These are phyloP conservation scores for Gobio occitaniae DNA, from an alignment of 2,797 vertebrate species.

Conservation along the genomic window DNA sequence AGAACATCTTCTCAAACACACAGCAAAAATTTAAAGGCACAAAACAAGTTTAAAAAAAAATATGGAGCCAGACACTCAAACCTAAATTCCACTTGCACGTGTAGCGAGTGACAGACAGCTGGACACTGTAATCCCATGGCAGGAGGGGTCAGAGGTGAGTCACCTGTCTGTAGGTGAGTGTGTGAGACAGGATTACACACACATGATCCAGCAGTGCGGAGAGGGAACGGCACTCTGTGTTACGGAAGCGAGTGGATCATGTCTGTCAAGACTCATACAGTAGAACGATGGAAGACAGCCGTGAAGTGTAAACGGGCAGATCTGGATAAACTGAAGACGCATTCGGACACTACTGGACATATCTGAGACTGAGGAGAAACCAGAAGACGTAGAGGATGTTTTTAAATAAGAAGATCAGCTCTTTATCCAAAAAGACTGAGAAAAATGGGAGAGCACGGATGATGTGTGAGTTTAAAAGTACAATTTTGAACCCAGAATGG, in stretches of 20 bases:
- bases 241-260: neutral
- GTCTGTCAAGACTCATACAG: neutral
- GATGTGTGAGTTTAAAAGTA: slow-evolving; percentile 60
- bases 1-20: neutral
- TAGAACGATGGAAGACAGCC: neutral
- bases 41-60: neutral
- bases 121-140: neutral
- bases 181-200: slow-evolving; percentile 43
- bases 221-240: neutral
- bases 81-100: slow-evolving; percentile 1
- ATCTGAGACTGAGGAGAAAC: neutral
- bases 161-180: slow-evolving; percentile 49
- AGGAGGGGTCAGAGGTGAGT: slow-evolving; percentile 31
- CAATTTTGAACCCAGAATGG: neutral
- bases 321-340: neutral
- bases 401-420: slow-evolving; percentile 63
- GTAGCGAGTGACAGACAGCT: slow-evolving; percentile 17
- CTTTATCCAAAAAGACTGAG: slow-evolving; percentile 47
- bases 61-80: neutral
- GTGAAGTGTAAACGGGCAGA: neutral
- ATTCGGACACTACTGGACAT: neutral
- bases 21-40: neutral
- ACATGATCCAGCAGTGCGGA: slow-evolving; percentile 11
- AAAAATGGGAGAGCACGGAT: slow-evolving; percentile 66
- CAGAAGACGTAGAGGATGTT: slow-evolving; percentile 62